Percentiles rank a stretch among this genome's conserved stretches.
Conservation (phyloP, 2,113 vertebrate genomes). For the Rattus rattus region DNA sequence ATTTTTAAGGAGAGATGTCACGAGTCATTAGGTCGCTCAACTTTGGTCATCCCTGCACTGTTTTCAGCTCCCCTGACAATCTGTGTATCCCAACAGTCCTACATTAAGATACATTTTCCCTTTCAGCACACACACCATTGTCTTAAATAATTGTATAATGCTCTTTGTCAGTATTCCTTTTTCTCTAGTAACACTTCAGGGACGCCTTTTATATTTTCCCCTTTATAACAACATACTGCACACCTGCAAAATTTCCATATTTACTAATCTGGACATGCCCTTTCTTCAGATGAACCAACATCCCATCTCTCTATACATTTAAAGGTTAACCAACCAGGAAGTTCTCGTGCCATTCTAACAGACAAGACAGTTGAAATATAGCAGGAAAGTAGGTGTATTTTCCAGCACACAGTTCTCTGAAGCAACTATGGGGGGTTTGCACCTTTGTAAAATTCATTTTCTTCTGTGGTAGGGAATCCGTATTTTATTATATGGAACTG, state of each 20-base stretch:
- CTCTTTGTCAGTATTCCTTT: conserved; percentile 72
- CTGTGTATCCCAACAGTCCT: conserved; percentile 22
- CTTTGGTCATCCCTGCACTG: conserved; percentile 79
- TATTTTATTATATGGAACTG: not conserved
- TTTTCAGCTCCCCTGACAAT: conserved; percentile 78
- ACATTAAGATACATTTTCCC: conserved; percentile 60
- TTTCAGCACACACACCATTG: conserved; percentile 74
- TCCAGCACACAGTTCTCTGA: conserved; percentile 31
- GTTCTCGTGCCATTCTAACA: conserved; percentile 31
- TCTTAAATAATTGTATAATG: conserved; percentile 1
- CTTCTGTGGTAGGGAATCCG: not conserved
- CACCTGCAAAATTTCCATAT: conserved; percentile 25
- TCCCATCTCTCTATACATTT: conserved; percentile 60
- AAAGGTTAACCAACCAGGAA: conserved; percentile 40
- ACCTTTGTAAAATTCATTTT: conserved; percentile 62
- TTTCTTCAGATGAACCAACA: conserved; percentile 57
- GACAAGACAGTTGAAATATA: conserved; percentile 48
- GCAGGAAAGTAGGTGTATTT: conserved; percentile 41
- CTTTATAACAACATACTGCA: not conserved
- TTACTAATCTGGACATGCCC: conserved; percentile 29
- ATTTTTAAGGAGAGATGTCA: conserved; percentile 73
- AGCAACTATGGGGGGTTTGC: not conserved
- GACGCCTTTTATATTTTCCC: conserved; percentile 20
- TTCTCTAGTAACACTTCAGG: conserved; percentile 58
- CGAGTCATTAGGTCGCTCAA: conserved; percentile 78